Base-by-base conservation (phyloP, 2,888 invertebrate species). In the Drosophila rellima region DNA sequence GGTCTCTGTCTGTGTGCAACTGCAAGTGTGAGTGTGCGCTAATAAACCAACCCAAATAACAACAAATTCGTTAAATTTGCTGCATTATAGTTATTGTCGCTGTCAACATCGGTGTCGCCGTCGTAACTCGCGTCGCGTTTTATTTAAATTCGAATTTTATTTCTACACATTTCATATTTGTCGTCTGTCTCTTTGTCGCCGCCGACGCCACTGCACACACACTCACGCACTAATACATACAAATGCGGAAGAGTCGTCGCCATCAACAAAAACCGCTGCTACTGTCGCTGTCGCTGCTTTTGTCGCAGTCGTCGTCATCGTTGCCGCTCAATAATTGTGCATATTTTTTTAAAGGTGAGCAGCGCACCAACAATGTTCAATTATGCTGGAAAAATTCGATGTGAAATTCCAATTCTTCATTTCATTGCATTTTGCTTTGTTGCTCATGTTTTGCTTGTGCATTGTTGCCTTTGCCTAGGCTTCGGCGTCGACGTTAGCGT, bases 201-300 rank as follows among this genome's bases (percentile, higher is more conserved):
- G 44, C 63, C 39, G 57, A 51, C 69, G 70, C 35, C 51, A 55
- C 23, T 47, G 39, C 63, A 68, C 67, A 42, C 56, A 57, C 42
- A 60, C 35, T 37, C 35, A 63, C 67, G 56, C 70, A 66, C 45
- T 60, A 50, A 55, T 17, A 56, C 62, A 68, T 17, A 65, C 70
- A 70, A 65, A 76, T 70, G 84, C 83, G 89, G 82, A 88, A 83
- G 83, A 83, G 80, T 80, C 61, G 60, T 55, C 66, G 45, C 64
- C 54, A 61, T 17, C 70, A 74, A 50, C 64, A 61, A 73, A 61
- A 59, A 60, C 33, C 50, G 62, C 31, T 31, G 44, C 40, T 18
- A 3, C 17, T 23, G 35, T 15, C 39, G 37, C 29, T 26, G 61
- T 37, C 52, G 59, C 23, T 31, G 40, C 26, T 5, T 26, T 7